Evolutionary conservation across 2,888 invertebrate species (phyloP).

Genomic region (Koerneria pararmatus): DNA sequence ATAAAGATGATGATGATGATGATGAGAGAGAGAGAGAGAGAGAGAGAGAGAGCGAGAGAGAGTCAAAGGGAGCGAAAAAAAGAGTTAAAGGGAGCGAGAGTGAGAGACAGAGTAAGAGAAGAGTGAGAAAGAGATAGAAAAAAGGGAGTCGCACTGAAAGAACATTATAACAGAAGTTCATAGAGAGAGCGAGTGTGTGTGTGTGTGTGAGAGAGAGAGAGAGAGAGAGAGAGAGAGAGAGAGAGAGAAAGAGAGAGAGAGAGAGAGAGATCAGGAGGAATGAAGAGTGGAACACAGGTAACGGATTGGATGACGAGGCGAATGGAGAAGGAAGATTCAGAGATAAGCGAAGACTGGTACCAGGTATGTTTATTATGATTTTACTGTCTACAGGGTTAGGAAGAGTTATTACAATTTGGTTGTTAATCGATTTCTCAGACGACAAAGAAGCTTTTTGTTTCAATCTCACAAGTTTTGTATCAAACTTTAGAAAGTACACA

Average conservation of each 20-base stretch:
- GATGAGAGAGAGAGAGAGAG: neutral
- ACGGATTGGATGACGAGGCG: conserved; percentile 20
- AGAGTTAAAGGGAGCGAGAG: neutral
- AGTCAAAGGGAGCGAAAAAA: neutral
- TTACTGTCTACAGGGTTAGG: too few relatives aligned
- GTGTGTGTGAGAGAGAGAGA: neutral
- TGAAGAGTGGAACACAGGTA: neutral
- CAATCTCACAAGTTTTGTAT: too few relatives aligned
- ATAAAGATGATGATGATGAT: too few relatives aligned
- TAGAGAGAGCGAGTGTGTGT: neutral
- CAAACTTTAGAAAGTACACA: too few relatives aligned
- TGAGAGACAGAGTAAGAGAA: neutral
- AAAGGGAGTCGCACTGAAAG: neutral
- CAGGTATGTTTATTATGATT: too few relatives aligned
- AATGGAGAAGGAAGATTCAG: conserved; percentile 15
- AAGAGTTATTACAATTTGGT: too few relatives aligned
- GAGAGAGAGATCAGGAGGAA: neutral
- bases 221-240: neutral
- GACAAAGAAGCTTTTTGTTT: too few relatives aligned
- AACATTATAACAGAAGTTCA: neutral
- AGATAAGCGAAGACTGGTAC: neutral
- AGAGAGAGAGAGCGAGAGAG: too few relatives aligned
- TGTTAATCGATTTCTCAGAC: too few relatives aligned
- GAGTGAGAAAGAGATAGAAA: neutral
- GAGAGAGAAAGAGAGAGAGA: neutral